Evolutionary conservation across 92 coral and sea anemone genomes (phyloP).

Genomic region (Porites evermanni): DNA sequence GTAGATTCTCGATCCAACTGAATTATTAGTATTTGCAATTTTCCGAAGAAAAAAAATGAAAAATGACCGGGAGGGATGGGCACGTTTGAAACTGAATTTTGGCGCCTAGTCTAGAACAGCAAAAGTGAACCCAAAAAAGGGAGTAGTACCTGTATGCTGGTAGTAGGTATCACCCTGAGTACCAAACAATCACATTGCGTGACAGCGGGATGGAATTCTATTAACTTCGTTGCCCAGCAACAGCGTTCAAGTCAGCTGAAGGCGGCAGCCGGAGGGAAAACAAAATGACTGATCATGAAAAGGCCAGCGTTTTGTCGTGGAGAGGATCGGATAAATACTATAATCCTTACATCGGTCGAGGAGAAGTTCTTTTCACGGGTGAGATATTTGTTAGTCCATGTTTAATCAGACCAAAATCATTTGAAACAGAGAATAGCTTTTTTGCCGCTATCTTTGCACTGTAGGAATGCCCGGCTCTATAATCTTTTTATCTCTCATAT

Average conservation of each 20-base stretch:
- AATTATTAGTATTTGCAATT: too few relatives aligned
- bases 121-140: too few relatives aligned
- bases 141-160: too few relatives aligned
- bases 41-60: too few relatives aligned
- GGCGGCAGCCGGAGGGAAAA: constrained; percentile 24
- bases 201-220: constrained; percentile 21
- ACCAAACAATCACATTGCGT: background rate
- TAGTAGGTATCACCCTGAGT: too few relatives aligned
- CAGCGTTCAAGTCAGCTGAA: constrained; percentile 71
- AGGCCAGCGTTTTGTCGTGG: constrained; percentile 71
- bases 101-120: too few relatives aligned
- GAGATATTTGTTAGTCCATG: background rate
- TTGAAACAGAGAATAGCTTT: too few relatives aligned
- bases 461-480: background rate
- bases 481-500: too few relatives aligned
- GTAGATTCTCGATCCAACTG: too few relatives aligned
- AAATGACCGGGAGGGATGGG: too few relatives aligned
- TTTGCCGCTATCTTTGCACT: background rate
- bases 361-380: constrained; percentile 94
- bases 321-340: constrained; percentile 93
- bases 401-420: background rate
- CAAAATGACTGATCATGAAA: constrained; percentile 72
- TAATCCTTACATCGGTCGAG: constrained; percentile 93
- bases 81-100: too few relatives aligned
- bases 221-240: constrained; percentile 75